Percentiles rank a stretch among this genome's conserved stretches.
These are phyloP conservation scores for Formica selysi DNA, from an alignment of 1,140 invertebrate species.

Conservation along the genomic window DNA sequence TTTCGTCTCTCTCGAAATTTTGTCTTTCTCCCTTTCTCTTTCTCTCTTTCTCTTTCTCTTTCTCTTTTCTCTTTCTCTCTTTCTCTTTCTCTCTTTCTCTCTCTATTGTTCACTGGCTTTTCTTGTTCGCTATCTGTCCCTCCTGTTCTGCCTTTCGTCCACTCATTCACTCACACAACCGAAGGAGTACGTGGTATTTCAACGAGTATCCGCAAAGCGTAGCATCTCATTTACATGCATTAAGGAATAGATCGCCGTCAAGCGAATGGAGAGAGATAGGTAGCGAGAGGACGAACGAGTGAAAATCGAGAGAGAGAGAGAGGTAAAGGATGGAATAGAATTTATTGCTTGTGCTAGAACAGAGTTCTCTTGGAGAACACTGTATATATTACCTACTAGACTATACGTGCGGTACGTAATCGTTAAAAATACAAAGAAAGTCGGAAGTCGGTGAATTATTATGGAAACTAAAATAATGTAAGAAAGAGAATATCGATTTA, in stretches of 20 bases:
- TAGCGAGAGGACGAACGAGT: conserved; percentile 14
- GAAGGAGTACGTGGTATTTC: conserved; percentile 66
- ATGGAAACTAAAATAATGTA: background rate
- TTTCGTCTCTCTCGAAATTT: conserved; percentile 60
- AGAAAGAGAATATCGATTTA: background rate
- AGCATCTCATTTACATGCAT: conserved; percentile 79
- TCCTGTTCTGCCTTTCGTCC: conserved; percentile 11
- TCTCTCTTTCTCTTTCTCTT: conserved; percentile 42
- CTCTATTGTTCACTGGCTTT: background rate
- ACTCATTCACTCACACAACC: conserved; percentile 34
- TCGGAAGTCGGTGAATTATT: background rate
- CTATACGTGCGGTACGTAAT: conserved; percentile 13
- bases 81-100: conserved; percentile 18
- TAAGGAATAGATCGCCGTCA: conserved; percentile 74
- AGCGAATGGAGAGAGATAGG: conserved; percentile 21
- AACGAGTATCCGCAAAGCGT: conserved; percentile 71
- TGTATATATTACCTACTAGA: background rate
- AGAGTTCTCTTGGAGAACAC: background rate
- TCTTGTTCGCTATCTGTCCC: conserved; percentile 7
- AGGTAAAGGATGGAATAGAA: conserved; percentile 14
- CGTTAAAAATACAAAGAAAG: background rate
- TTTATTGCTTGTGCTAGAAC: conserved; percentile 21
- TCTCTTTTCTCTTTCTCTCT: conserved; percentile 13
- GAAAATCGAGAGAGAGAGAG: conserved; percentile 9
- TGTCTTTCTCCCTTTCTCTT: conserved; percentile 19